Base-by-base conservation (phyloP, 2,888 invertebrate species). In the Eumacrocentrus americanus region DNA sequence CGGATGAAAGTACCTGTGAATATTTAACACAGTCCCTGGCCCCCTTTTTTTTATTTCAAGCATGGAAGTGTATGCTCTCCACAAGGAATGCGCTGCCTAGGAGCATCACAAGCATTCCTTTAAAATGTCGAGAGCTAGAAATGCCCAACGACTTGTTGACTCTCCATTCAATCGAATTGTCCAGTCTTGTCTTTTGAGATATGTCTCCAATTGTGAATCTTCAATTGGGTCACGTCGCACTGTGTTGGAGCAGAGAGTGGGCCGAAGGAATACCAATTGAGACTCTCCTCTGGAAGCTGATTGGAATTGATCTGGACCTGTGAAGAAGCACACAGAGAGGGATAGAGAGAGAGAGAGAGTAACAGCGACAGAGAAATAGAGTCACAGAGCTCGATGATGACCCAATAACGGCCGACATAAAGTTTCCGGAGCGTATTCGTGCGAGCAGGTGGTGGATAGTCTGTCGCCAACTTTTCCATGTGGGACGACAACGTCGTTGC, bases 351-450 rank as follows among this genome's bases (percentile, higher is more conserved):
- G 11, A 22, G 42, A 53, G 12, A 51, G n/a, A 37, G 14, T 12
- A 51, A 4, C 22, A 7, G 38, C 9, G 22, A 20, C n/a, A 9
- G 7, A 1, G 44, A n/a, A 20, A 25, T 1, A 46, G n/a, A 42
- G 44, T 54, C n/a, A 54, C 54, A 54, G 29, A 44, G 54, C 44
- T 54, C 54, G 29, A 54, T 54, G 54, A 54, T 54, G 54, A 54
- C 54, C 54, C 44, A 54, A 54, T 54, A 54, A 54, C 29, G 42
- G n/a, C 25, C 42, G 42, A 42, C 53, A 54, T 42, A 54, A 46
- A 46, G 44, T 54, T 54, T 54, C 29, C 54, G 52, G 34, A 25
- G 52, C 25, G 40, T 52, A 42, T 25, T 54, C 54, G 44, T 29
- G 18, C 44, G 44, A 54, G 37, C 44, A 59, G 46, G 47, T 59